These are phyloP conservation scores for Lytechinus pictus DNA, from an alignment of 35 echinoderm and acorn worm species.

Conservation along the genomic window DNA sequence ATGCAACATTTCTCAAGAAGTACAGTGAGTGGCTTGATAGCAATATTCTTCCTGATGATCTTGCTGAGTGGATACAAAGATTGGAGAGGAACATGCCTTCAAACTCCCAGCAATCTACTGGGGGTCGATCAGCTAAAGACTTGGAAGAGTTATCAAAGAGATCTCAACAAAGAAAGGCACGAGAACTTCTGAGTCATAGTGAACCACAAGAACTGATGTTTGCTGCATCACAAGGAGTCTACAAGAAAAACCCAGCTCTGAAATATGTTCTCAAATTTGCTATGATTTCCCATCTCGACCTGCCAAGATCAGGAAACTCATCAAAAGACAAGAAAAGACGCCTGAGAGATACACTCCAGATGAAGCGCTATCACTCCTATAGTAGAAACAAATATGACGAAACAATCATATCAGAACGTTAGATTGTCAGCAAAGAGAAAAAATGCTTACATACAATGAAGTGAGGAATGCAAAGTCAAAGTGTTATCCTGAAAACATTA, in stretches of 20 bases:
- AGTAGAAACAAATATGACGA: slow-evolving; percentile 48
- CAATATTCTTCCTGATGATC: too few relatives aligned
- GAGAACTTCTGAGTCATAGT: slow-evolving; percentile 28
- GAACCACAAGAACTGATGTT: slow-evolving; percentile 59
- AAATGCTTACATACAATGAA: slow-evolving; percentile 58
- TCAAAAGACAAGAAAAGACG: slow-evolving; percentile 39
- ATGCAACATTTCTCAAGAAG: too few relatives aligned
- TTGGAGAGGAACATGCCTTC: too few relatives aligned
- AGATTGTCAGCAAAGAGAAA: slow-evolving; percentile 70
- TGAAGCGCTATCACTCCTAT: slow-evolving; percentile 53
- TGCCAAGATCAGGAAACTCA: too few relatives aligned
- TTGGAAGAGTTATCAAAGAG: too few relatives aligned
- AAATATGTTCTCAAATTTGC: slow-evolving; percentile 59
- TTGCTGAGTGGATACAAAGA: too few relatives aligned
- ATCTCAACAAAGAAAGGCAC: too few relatives aligned
- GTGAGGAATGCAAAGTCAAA: too few relatives aligned
- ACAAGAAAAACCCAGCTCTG: slow-evolving; percentile 54
- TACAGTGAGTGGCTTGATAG: too few relatives aligned
- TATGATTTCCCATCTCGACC: slow-evolving; percentile 61
- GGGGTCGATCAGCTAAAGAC: too few relatives aligned
- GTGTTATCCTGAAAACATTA: too few relatives aligned
- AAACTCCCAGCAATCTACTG: too few relatives aligned
- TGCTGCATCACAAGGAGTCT: slow-evolving; percentile 66
- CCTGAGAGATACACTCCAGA: slow-evolving; percentile 41
- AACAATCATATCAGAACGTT: slow-evolving; percentile 59